phyloP scores from a whole-genome alignment of 1,140 invertebrate genomes.

The Hypsibius dujardini region DNA sequence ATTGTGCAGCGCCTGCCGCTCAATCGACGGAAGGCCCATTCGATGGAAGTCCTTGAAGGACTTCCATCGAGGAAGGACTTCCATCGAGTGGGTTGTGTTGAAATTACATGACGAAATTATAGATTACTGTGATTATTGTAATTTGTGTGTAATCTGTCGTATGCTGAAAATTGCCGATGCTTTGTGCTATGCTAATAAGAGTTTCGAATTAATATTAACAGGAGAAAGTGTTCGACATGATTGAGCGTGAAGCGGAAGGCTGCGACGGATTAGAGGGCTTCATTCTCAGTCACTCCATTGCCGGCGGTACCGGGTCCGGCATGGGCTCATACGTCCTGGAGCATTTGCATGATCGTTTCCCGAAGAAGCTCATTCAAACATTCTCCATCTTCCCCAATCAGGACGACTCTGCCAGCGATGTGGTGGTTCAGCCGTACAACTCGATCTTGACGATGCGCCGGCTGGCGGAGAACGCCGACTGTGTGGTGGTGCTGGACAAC shows the following conservation, averaged over 20 bases:
- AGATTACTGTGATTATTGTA: too few species aligned
- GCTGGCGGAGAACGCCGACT: constrained; percentile 84
- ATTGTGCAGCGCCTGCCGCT: too few species aligned
- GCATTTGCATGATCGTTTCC: constrained; percentile 77
- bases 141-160: too few species aligned
- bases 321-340: constrained; percentile 90
- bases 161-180: too few species aligned
- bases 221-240: constrained; percentile 86
- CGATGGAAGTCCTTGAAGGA: too few species aligned
- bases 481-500: constrained; percentile 94
- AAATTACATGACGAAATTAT: too few species aligned
- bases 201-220: neutral
- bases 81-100: too few species aligned
- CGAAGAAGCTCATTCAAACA: constrained; percentile 92
- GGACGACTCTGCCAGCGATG: constrained; percentile 74
- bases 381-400: constrained; percentile 98
- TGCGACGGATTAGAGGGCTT: constrained; percentile 96
- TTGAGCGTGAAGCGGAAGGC: constrained; percentile 93
- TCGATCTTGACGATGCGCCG: constrained; percentile 83
- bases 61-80: too few species aligned
- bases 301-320: constrained; percentile 92
- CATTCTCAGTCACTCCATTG: constrained; percentile 96
- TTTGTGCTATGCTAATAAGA: too few species aligned
- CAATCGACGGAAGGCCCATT: too few species aligned
- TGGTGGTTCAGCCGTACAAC: constrained; percentile 98